These are phyloP conservation scores for Yponomeuta plumbellus DNA, from an alignment of 2,888 invertebrate species.

Conservation along the genomic window DNA sequence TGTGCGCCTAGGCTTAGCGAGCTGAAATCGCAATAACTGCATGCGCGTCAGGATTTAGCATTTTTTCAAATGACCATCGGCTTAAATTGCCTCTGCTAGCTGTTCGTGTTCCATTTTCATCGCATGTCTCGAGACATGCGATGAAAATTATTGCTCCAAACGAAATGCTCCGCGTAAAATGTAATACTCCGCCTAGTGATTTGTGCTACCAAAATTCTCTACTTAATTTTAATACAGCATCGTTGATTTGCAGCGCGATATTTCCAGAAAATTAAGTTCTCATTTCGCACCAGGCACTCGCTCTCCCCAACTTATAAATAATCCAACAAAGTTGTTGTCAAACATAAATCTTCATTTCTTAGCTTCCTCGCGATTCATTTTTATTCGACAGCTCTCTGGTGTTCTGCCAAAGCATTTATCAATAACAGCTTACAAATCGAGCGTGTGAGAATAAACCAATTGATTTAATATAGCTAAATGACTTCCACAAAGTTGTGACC, in stretches of 20 bases:
- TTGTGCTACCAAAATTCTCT: neutral
- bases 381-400: neutral
- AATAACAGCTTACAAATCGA: neutral
- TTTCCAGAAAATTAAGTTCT: neutral
- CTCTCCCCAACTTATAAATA: neutral
- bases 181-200: neutral
- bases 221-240: neutral
- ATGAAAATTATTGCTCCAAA: neutral
- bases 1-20: too few species aligned
- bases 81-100: neutral
- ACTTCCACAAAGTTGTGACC: too few species aligned
- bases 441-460: neutral
- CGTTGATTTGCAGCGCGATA: neutral
- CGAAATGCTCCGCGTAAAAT: neutral
- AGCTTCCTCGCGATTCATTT: neutral
- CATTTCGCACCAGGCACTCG: neutral
- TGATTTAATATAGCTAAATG: too few species aligned
- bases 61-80: neutral
- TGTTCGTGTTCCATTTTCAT: neutral
- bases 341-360: constrained; percentile 1
- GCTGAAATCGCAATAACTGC: neutral
- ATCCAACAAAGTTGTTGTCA: neutral
- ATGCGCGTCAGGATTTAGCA: neutral
- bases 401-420: neutral
- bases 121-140: too few species aligned